phyloP scores from a whole-genome alignment of 1,140 invertebrate genomes.

The Ectropis grisescens region DNA sequence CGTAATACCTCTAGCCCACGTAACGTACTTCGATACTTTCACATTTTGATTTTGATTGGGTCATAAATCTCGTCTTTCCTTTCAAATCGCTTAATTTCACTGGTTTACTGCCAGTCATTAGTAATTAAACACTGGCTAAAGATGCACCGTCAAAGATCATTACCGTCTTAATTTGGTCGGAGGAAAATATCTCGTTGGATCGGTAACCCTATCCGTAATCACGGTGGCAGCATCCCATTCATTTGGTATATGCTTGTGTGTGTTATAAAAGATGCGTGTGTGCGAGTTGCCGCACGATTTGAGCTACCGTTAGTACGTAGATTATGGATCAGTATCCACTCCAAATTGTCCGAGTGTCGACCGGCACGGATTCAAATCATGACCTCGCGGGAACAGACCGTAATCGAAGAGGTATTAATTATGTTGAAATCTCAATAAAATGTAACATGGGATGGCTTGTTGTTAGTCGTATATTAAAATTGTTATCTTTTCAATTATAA shows the following conservation, averaged over 20 bases:
- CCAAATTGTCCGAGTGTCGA: slow-evolving; percentile 26
- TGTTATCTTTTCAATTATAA: slow-evolving; percentile 39
- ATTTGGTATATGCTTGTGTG: slow-evolving; percentile 22
- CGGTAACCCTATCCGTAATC: slow-evolving; percentile 39
- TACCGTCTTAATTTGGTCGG: background rate
- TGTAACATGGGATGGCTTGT: slow-evolving; percentile 9
- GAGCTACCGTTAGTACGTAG: slow-evolving; percentile 34
- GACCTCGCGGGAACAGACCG: slow-evolving; percentile 29
- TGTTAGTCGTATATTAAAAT: slow-evolving; percentile 4
- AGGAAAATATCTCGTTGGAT: background rate
- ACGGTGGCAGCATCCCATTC: slow-evolving; percentile 49
- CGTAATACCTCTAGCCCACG: slow-evolving; percentile 18
- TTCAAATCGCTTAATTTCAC: background rate
- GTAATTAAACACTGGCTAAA: background rate
- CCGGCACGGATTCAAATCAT: slow-evolving; percentile 25
- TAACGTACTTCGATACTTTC: slow-evolving; percentile 16
- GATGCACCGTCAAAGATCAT: background rate
- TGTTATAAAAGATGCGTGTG: slow-evolving; percentile 1
- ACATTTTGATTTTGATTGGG: slow-evolving; percentile 13
- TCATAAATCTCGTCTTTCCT: slow-evolving; percentile 4
- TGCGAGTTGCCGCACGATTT: slow-evolving; percentile 2
- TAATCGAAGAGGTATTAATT: slow-evolving; percentile 29
- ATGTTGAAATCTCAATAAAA: slow-evolving; percentile 20
- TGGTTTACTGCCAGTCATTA: background rate
- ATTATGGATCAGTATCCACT: slow-evolving; percentile 23